phyloP scores from a whole-genome alignment of 1,140 invertebrate genomes.

The Halyomorpha halys region DNA sequence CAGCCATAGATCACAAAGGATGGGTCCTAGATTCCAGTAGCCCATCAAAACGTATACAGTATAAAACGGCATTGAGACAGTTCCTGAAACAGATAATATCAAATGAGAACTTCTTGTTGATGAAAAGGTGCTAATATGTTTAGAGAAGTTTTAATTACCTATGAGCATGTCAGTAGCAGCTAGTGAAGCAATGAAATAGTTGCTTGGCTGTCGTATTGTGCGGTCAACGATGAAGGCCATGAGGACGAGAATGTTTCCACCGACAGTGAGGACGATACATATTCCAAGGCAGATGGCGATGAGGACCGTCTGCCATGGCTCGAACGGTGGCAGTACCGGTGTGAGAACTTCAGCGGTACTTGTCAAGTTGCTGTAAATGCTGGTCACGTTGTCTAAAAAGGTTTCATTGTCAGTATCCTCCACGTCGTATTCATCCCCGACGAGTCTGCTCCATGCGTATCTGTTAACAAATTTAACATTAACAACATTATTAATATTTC shows the following conservation, averaged over 20 bases:
- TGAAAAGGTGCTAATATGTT: background rate
- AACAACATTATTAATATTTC: no score
- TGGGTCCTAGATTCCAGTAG: conserved; percentile 91
- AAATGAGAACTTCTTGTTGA: background rate
- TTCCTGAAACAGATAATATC: conserved; percentile 50
- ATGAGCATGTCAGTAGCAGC: conserved; percentile 97
- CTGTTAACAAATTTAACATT: background rate
- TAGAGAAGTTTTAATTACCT: conserved; percentile 49
- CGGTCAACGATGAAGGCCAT: conserved; percentile 94
- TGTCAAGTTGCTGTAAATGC: background rate
- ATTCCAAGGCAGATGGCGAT: conserved; percentile 81
- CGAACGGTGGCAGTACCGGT: conserved; percentile 69
- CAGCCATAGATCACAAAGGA: conserved; percentile 96
- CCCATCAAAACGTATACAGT: conserved; percentile 92
- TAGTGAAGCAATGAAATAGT: conserved; percentile 98
- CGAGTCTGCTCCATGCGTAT: conserved; percentile 1
- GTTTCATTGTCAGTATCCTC: background rate
- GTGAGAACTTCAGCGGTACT: background rate
- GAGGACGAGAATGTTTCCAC: conserved; percentile 93
- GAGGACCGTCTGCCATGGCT: conserved; percentile 80
- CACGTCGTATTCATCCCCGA: background rate
- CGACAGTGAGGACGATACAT: conserved; percentile 84
- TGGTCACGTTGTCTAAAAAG: background rate
- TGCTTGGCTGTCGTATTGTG: conserved; percentile 94
- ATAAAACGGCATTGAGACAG: conserved; percentile 90